phyloP scores from a whole-genome alignment of 2,888 invertebrate species.

The Stenurella melanura region DNA sequence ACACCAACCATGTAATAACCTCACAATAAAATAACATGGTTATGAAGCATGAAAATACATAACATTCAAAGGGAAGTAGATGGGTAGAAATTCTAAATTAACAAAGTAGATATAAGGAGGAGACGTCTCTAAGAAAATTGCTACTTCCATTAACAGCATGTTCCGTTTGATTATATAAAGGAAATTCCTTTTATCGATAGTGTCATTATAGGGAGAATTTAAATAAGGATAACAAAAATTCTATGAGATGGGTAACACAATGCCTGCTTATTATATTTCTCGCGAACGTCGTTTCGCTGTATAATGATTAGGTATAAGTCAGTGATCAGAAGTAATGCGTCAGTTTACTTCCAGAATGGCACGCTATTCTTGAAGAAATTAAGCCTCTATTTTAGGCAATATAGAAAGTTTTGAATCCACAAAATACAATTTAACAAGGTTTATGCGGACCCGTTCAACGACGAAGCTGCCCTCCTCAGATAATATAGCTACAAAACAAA shows the following conservation, averaged over 20 bases:
- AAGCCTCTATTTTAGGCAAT: no score
- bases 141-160: conserved; percentile 14
- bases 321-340: no score
- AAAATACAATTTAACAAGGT: no score
- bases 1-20: conserved; percentile 29
- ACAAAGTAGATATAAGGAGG: conserved; percentile 5
- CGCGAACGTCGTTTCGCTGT: background rate
- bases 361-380: no score
- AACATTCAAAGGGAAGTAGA: conserved; percentile 6
- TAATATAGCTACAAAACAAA: no score
- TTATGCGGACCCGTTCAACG: no score
- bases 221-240: conserved; percentile 32
- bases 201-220: conserved; percentile 23
- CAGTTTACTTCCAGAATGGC: no score
- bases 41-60: conserved; percentile 15
- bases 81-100: conserved; percentile 17
- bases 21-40: conserved; percentile 26
- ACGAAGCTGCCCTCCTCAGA: no score
- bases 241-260: conserved; percentile 1
- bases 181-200: conserved; percentile 21
- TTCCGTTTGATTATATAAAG: conserved; percentile 17
- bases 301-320: no score
- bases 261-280: background rate
- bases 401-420: no score
- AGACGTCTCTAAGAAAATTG: conserved; percentile 6